Conservation (phyloP, 2,113 vertebrate species). For the Ciconia boyciana region DNA sequence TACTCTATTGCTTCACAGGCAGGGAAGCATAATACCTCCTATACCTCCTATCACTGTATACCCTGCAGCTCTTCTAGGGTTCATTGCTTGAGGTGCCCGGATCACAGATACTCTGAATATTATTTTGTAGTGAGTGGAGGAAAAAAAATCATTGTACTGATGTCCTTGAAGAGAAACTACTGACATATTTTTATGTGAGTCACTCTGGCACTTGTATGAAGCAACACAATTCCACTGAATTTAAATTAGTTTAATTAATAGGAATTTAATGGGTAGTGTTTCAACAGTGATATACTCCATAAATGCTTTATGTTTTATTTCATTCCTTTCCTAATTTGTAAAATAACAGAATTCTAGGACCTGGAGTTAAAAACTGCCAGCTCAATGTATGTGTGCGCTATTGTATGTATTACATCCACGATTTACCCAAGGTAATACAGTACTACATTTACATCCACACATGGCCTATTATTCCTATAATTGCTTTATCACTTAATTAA, state of each 20-base stretch:
- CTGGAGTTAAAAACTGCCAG: not conserved
- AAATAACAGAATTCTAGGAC: not conserved
- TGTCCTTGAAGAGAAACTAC: not conserved
- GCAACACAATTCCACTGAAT: not conserved
- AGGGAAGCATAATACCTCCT: not conserved
- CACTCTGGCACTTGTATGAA: not conserved
- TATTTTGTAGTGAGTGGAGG: too few species aligned
- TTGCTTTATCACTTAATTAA: not conserved
- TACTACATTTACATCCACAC: not conserved
- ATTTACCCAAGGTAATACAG: not conserved
- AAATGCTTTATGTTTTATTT: not conserved
- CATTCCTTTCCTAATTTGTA: not conserved
- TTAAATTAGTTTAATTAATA: conserved; percentile 7
- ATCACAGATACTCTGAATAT: not conserved
- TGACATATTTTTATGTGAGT: not conserved
- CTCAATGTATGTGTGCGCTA: not conserved
- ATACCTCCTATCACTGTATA: too few species aligned
- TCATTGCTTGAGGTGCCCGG: not conserved
- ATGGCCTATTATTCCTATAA: not conserved
- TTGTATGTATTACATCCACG: not conserved
- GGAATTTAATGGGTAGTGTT: not conserved
- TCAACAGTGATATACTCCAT: not conserved
- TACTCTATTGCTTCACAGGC: not conserved
- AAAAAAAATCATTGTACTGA: not conserved
- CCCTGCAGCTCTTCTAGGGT: not conserved